phyloP scores from a whole-genome alignment of 2,888 invertebrate genomes.

The Globia sparganii region DNA sequence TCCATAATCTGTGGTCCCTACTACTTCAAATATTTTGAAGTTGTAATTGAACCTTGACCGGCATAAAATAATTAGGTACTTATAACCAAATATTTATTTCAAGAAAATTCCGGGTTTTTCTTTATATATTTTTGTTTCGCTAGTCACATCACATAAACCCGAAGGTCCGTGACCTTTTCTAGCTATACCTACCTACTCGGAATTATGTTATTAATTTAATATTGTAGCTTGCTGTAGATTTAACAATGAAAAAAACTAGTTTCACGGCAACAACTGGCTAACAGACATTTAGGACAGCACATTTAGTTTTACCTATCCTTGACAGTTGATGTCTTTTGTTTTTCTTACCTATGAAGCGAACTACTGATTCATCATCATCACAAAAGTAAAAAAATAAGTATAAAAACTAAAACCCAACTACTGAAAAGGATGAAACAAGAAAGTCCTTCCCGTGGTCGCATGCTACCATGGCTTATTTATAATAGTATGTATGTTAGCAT shows the following conservation, averaged over 20 bases:
- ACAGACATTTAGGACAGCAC: conserved; percentile 22
- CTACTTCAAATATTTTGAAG: not conserved
- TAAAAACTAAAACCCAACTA: too few relatives aligned
- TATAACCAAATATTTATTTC: not conserved
- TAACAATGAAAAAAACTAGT: conserved; percentile 45
- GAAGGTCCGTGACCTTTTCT: conserved; percentile 54
- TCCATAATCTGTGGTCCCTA: not conserved
- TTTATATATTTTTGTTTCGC: conserved; percentile 1
- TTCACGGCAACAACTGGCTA: conserved; percentile 39
- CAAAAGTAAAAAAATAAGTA: not conserved
- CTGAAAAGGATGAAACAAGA: too few relatives aligned
- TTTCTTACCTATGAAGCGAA: not conserved
- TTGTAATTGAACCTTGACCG: conserved; percentile 20
- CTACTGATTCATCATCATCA: not conserved
- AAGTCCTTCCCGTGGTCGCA: too few relatives aligned
- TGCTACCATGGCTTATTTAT: too few relatives aligned
- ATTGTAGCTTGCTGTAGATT: conserved; percentile 11
- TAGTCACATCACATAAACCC: conserved; percentile 34
- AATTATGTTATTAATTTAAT: conserved; percentile 30
- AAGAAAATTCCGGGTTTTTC: conserved; percentile 33
- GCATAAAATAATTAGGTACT: not conserved
- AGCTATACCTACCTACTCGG: conserved; percentile 7
- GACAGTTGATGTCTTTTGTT: conserved; percentile 15
- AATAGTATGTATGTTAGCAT: too few relatives aligned
- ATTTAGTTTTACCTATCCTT: conserved; percentile 8